Base-by-base conservation (phyloP, 2,888 invertebrate genomes). In the Drosophila rubida region DNA sequence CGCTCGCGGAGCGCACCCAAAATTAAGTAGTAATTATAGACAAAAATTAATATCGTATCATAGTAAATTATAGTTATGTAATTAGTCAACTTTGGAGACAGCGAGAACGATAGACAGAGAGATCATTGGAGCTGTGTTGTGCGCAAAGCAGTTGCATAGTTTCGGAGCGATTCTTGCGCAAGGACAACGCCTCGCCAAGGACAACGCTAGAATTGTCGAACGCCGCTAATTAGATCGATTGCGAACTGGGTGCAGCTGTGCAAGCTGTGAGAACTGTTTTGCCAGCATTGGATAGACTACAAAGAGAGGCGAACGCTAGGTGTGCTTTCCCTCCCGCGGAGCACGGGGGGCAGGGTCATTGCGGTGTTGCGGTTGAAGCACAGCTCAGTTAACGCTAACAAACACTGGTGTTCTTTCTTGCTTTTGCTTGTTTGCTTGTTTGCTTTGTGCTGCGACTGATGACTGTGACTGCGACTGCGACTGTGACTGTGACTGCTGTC, bases 231-330 rank as follows among this genome's bases (percentile, higher is more conserved):
- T 35, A 41, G 8, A 13, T 35, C 9, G 23, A 44, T 30, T 13
- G 60, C 62, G 45, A 60, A 6, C 35, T 69, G 50, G 58, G 81
- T 79, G 78, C 83, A 75, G 82, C 64, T 78, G 80, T 87, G 87
- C 87, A 66, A 74, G 87, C 81, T 58, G 64, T 54, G 48, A 59
- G 59, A 69, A 67, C 66, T 73, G 59, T 32, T 55, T 39, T 16
- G 42, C 62, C 53, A 57, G 65, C 32, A 32, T 32, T 32, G n/a
- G 32, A 32, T 32, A 32, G 35, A 58, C 60, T 78, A 63, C 78
- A 59, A 59, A 25, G 25, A 44, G 46, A 59, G 60, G 76, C 76
- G 64, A 64, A 70, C 76, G 51, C 61, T 58, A 51, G 59, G 69
- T 71, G 77, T 55, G 60, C 72, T 14, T 13, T 13, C 30, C 30